phyloP scores from a whole-genome alignment of 2,888 invertebrate species.

The Amphipoea lucens region DNA sequence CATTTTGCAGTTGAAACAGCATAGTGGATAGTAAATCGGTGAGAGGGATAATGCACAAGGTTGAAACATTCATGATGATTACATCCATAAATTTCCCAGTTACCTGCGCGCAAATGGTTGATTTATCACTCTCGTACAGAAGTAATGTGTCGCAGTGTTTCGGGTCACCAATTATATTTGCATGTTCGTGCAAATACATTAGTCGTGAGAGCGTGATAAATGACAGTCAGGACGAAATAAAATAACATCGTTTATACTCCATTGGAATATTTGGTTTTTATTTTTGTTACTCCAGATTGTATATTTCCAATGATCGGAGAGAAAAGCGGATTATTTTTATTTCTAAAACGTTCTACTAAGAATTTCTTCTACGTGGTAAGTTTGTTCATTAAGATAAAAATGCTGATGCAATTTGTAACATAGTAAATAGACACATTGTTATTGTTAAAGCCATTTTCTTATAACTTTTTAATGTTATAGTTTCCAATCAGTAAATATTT shows the following conservation, averaged over 20 bases:
- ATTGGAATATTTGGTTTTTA: constrained; percentile 39
- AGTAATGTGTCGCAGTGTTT: constrained; percentile 73
- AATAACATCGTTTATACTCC: constrained; percentile 48
- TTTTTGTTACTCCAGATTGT: constrained; percentile 24
- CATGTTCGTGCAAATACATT: constrained; percentile 63
- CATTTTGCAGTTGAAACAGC: constrained; percentile 61
- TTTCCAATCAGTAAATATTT: neutral
- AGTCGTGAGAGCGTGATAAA: constrained; percentile 58
- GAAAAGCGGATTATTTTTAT: neutral
- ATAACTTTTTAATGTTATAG: neutral
- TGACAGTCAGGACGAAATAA: constrained; percentile 45
- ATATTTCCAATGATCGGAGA: neutral
- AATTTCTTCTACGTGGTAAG: neutral
- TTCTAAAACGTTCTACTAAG: neutral
- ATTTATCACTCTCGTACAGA: constrained; percentile 75
- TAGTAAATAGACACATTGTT: neutral
- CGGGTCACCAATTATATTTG: constrained; percentile 68
- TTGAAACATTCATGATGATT: constrained; percentile 81
- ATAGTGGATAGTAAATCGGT: constrained; percentile 67
- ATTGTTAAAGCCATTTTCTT: neutral
- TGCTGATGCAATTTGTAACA: neutral
- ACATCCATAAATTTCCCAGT: constrained; percentile 79
- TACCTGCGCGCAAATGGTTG: constrained; percentile 79
- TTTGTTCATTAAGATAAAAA: neutral
- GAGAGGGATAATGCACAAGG: constrained; percentile 70